Evolutionary conservation across 2,888 invertebrate species (phyloP), one percentile per base, ranked within the genome.

Genomic region (Apocheima hispidaria): DNA sequence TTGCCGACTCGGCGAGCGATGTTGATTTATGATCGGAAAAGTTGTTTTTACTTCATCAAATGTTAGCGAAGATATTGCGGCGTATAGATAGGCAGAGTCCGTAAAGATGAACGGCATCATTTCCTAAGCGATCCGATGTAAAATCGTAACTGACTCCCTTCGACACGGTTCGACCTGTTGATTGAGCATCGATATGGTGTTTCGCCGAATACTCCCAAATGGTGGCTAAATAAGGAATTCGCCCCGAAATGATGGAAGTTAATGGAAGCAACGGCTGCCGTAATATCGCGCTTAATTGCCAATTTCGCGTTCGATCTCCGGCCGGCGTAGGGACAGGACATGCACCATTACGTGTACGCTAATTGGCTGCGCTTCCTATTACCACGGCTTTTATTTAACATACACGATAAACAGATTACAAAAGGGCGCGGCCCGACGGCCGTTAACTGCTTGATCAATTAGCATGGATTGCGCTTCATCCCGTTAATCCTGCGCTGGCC

Each of bases 291-390:
- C 82, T 89, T n/a, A 88, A 90, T 91, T 86, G 90, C 72, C 91
- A 90, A 91, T 90, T 86, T 86, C 71, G 78, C 72, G 70, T 86
- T 88, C 86, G 83, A 90, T 90, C 85, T 90, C 90, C 90, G 90
- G 87, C 55, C 69, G 75, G 70, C 76, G 75, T 68, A 71, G 70
- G 71, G 69, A 70, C 77, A 77, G 77, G 77, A 78, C 75, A 75
- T 75, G 74, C 71, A 72, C 75, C 68, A 79, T 83, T 78, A 76
- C 77, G 65, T 72, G 73, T 67, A 77, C 67, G 77, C 74, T 81
- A 82, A 84, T 82, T 80, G 77, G 69, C 66, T 64, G 63, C 51
- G 64, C 72, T 75, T 78, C 77, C 76, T 75, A 66, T 78, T 74
- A 69, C 70, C 66, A 62, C 60, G 67, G 70, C 69, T 60, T 65